Percentiles rank a stretch among this genome's conserved stretches.
Evolutionary conservation across 2,888 invertebrate genomes (phyloP).

Genomic region (Schrankia costaestrigalis): DNA sequence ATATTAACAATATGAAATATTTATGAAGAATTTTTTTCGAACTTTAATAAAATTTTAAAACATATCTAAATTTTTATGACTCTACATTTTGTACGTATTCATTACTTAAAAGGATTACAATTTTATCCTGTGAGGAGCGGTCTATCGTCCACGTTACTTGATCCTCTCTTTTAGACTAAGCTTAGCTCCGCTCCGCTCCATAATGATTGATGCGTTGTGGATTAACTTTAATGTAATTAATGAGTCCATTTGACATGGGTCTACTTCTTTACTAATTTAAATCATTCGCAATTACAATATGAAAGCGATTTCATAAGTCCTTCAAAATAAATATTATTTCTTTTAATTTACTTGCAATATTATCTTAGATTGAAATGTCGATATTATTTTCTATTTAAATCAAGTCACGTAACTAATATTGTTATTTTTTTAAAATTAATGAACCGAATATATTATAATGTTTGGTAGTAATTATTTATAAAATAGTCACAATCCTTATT

Average conservation of each 20-base stretch:
- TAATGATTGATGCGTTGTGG: conserved; percentile 61
- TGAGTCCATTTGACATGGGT: conserved; percentile 27
- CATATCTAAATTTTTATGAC: conserved; percentile 29
- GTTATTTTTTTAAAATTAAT: no score
- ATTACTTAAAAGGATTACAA: conserved; percentile 79
- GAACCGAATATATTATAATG: no score
- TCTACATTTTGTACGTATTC: conserved; percentile 57
- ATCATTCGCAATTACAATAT: conserved; percentile 9
- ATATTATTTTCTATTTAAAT: no score
- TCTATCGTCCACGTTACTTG: conserved; percentile 53
- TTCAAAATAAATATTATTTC: no score
- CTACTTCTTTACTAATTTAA: conserved; percentile 13
- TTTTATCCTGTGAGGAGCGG: conserved; percentile 63
- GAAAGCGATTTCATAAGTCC: not conserved
- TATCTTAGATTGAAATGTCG: no score
- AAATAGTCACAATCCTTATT: no score
- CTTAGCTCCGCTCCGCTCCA: conserved; percentile 12
- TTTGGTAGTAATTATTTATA: no score
- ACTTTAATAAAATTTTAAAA: not conserved
- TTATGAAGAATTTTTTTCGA: no score
- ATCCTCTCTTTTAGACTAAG: conserved; percentile 40
- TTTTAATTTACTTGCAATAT: no score
- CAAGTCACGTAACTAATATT: no score
- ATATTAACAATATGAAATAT: no score
- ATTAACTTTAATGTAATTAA: conserved; percentile 52